phyloP scores from a whole-genome alignment of 2,888 invertebrate genomes.

The Trichopria drosophilae region DNA sequence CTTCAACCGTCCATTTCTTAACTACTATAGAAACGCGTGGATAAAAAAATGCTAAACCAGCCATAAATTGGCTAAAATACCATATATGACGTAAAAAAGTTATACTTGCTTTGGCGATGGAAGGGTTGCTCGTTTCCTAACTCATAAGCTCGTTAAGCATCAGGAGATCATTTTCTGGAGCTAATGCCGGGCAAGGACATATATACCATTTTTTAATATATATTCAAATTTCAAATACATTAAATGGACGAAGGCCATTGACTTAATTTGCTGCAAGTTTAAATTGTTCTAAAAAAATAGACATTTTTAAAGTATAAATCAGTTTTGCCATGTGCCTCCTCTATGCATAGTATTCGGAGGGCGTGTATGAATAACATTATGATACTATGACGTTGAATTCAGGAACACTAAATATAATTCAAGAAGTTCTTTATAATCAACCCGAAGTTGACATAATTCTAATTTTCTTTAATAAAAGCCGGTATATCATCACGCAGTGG shows the following conservation, averaged over 20 bases:
- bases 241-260: background rate
- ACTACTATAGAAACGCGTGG: background rate
- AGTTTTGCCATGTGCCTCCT: conserved; percentile 43
- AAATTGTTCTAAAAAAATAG: conserved; percentile 28
- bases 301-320: conserved; percentile 31
- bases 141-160: conserved; percentile 4
- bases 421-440: conserved; percentile 8
- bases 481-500: no score
- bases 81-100: conserved; percentile 2
- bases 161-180: conserved; percentile 5
- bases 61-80: conserved; percentile 7
- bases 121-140: conserved; percentile 1
- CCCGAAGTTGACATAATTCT: background rate
- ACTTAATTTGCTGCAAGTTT: background rate
- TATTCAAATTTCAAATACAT: conserved; percentile 1
- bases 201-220: conserved; percentile 9
- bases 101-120: background rate
- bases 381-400: background rate
- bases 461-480: no score
- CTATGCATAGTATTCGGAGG: conserved; percentile 41
- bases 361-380: conserved; percentile 26
- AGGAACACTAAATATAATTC: conserved; percentile 3
- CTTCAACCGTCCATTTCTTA: background rate
- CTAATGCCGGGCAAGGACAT: background rate
- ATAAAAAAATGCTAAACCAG: conserved; percentile 10